Base-by-base conservation (phyloP, 2,888 invertebrate species). In the Busseola fusca region DNA sequence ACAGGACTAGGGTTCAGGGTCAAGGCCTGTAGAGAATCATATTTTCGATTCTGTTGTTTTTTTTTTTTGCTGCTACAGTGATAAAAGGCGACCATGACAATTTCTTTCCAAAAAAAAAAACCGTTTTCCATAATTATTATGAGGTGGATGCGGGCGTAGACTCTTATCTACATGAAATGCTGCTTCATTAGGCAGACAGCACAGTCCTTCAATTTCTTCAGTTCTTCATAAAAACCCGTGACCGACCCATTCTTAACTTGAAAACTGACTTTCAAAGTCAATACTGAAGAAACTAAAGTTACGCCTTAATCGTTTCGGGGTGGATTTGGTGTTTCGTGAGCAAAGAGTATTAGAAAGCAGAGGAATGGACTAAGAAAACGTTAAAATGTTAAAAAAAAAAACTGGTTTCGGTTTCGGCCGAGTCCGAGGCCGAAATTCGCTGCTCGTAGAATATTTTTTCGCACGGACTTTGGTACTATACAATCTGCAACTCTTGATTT, bases 81-180 rank as follows among this genome's bases (percentile, higher is more conserved):
- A 48, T 58, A n/a, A 48, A 34, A 48, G 12, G 25, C 25, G 21
- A 48, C 45, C 40, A 18, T 54, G 52, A 25, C 45, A 34, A 63
- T 45, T 56, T 52, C 10, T 54, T 74, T 48, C 5, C 21, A 40
- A 74, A 58, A 56, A 62, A 45, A 42, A 21, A 57, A 57, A 62
- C 56, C 6, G 63, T 63, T 70, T 58, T 54, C n/a, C 18, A 59
- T 76, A 59, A 70, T 71, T 64, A 64, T 64, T 40, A 34, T 34
- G 63, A 52, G 56, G 30, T 57, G 75, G 65, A 77, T 76, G 65
- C 72, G 77, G 75, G 77, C 60, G 56, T 57, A 45, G 65, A 65
- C 60, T 60, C 21, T 60, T 50, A 71, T 76, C 42, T 60, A 56
- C n/a, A 57, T 45, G 25, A 30, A 37, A 42, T 72, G 52, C 56